Base-by-base conservation (phyloP, 2,888 invertebrate genomes). In the Polydrusus tereticollis region DNA sequence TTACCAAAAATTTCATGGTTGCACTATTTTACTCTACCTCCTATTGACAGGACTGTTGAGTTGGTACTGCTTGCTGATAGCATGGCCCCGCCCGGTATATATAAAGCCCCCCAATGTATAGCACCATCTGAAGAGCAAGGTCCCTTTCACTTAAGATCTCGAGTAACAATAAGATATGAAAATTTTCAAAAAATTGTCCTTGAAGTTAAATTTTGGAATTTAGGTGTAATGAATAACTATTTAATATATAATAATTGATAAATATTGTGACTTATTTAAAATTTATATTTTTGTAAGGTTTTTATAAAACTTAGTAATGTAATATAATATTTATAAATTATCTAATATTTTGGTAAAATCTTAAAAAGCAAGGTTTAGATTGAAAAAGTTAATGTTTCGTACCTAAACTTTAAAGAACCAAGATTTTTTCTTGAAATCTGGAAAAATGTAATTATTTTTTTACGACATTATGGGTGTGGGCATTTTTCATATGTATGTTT, bases 31-130 rank as follows among this genome's bases (percentile, higher is more conserved):
- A 77, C 77, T 78, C 79, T 83, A 84, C 85, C 84, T 84, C 84
- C 84, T 84, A 55, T 63, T 81, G 77, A 80, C 82, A 85, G 85
- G 85, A 85, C 84, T 85, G 84, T 83, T 81, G 80, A 80, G 80
- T 80, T 55, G 63, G 80, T 58, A 82, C 81, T 82, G 79, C 79
- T 78, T 80, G 76, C 72, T 74, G 69, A 75, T 75, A 58, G 68
- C 72, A 72, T 62, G 74, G 74, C 81, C 80, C 78, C 80, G 78
- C 78, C 77, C 76, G 75, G 79, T 78, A 80, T 84, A 80, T 84
- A 84, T 83, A 83, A 79, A 77, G 79, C 79, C 82, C 83, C 83
- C 83, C 82, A 64, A 70, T 57, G 55, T 50, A 69, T 66, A 73
- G 75, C 78, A 78, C 80, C 81, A 80, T 80, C 81, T 76, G 82